Percentiles rank a stretch among this genome's conserved stretches.
These are phyloP conservation scores for Crotalus helleri DNA, from an alignment of 2,113 vertebrate species.

Conservation along the genomic window DNA sequence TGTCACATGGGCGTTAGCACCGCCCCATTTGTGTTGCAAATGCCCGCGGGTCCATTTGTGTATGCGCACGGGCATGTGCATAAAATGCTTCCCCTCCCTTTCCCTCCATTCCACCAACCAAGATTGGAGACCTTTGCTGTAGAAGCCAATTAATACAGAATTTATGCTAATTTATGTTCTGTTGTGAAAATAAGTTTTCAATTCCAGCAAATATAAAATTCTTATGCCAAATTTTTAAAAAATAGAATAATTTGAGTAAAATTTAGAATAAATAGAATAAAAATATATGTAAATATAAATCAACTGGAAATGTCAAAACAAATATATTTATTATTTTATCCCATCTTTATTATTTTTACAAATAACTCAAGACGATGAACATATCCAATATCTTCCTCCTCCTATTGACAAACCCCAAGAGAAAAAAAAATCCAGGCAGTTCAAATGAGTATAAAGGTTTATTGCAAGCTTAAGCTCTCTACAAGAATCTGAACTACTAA, in stretches of 20 bases:
- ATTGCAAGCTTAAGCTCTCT: background rate
- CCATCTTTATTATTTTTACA: background rate
- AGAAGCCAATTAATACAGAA: background rate
- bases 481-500: background rate
- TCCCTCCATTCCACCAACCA: too few relatives aligned
- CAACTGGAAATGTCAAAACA: background rate
- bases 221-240: background rate
- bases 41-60: too few relatives aligned
- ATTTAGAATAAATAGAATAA: background rate
- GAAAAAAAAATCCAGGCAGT: background rate
- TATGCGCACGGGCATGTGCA: too few relatives aligned
- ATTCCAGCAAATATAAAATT: background rate
- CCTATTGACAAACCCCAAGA: background rate
- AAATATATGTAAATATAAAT: background rate
- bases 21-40: too few relatives aligned
- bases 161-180: background rate
- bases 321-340: background rate
- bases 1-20: too few relatives aligned
- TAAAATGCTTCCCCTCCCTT: too few relatives aligned
- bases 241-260: background rate
- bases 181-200: background rate
- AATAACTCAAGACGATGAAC: background rate
- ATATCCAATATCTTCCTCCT: background rate
- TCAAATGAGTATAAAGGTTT: background rate
- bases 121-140: background rate